Evolutionary conservation across 1,140 invertebrate genomes (phyloP).

Genomic region (Drosophila aff.): DNA sequence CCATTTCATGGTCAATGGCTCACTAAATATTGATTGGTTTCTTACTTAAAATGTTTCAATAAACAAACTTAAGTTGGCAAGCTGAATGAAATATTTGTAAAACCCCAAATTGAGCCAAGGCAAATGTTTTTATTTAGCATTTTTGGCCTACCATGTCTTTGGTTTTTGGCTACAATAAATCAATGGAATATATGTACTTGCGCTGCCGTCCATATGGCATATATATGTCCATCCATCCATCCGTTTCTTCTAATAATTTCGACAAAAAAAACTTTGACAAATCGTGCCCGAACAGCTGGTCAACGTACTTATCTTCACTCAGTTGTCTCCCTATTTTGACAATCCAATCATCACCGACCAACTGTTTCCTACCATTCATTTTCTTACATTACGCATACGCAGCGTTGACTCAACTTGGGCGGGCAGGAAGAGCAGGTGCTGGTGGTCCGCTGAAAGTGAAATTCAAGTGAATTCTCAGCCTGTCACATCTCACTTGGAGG

Average conservation of each 20-base stretch:
- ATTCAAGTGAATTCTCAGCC: constrained; percentile 44
- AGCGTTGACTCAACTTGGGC: constrained; percentile 56
- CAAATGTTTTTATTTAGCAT: constrained; percentile 30
- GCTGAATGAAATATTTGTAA: constrained; percentile 16
- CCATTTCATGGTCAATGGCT: constrained; percentile 2
- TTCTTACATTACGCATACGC: constrained; percentile 63
- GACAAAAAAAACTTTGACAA: constrained; percentile 54
- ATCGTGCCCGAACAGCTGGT: constrained; percentile 50
- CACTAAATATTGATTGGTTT: constrained; percentile 3
- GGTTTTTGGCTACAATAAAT: constrained; percentile 53
- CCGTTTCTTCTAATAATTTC: constrained; percentile 23
- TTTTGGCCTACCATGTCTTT: constrained; percentile 37
- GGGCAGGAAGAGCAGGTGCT: constrained; percentile 10
- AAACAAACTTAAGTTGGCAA: constrained; percentile 3
- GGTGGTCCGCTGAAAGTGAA: constrained; percentile 54
- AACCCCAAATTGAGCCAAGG: constrained; percentile 1
- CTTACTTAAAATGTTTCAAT: constrained; percentile 1
- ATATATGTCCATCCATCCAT: constrained; percentile 7
- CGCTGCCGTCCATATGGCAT: constrained; percentile 1
- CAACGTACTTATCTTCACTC: constrained; percentile 50
- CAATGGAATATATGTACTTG: constrained; percentile 39
- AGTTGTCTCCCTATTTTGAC: constrained; percentile 52
- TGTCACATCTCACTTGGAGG: constrained; percentile 42
- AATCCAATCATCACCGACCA: constrained; percentile 41
- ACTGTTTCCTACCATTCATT: constrained; percentile 3